A percentile compares a stretch with the other conserved stretches of the same genome.
Conservation (phyloP, 2,113 vertebrate species). For the Synodontis membranacea region DNA sequence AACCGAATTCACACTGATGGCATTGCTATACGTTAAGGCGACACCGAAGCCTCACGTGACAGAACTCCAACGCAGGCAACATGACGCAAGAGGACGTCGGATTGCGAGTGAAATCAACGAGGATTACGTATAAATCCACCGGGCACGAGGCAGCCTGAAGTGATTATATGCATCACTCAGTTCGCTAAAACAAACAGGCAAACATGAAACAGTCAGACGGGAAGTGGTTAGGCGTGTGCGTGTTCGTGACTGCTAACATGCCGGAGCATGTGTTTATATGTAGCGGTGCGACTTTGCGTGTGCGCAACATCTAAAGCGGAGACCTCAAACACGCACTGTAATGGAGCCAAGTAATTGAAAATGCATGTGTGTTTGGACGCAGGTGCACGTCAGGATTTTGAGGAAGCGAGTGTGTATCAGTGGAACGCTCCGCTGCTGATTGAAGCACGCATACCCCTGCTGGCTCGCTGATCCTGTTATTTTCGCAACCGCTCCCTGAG, state of each 20-base stretch:
- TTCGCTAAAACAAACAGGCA: slow-evolving; percentile 47
- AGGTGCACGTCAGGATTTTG: slow-evolving; percentile 10
- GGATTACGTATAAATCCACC: slow-evolving; percentile 55
- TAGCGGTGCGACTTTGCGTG: slow-evolving; percentile 20
- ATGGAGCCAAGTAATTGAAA: background rate
- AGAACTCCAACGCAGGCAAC: slow-evolving; percentile 13
- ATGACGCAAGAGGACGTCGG: slow-evolving; percentile 26
- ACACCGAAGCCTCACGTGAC: background rate
- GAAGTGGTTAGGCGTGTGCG: slow-evolving; percentile 17
- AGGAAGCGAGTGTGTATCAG: slow-evolving; percentile 23
- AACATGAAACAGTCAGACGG: slow-evolving; percentile 40
- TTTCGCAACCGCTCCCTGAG: slow-evolving; percentile 19
- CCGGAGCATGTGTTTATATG: slow-evolving; percentile 27
- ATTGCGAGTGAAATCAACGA: slow-evolving; percentile 44
- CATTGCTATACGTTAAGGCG: slow-evolving; percentile 22
- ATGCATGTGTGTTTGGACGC: slow-evolving; percentile 15
- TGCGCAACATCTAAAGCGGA: background rate
- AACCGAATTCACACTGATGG: background rate
- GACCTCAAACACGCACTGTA: background rate
- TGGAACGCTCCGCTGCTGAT: slow-evolving; percentile 36
- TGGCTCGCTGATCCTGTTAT: slow-evolving; percentile 26
- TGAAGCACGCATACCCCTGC: slow-evolving; percentile 33
- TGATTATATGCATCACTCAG: slow-evolving; percentile 51
- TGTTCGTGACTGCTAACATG: slow-evolving; percentile 15
- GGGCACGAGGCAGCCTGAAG: slow-evolving; percentile 30